Evolutionary conservation across 2,113 vertebrate species (phyloP), one percentile per base, ranked within the genome.

Genomic region (Psettodes erumei): DNA sequence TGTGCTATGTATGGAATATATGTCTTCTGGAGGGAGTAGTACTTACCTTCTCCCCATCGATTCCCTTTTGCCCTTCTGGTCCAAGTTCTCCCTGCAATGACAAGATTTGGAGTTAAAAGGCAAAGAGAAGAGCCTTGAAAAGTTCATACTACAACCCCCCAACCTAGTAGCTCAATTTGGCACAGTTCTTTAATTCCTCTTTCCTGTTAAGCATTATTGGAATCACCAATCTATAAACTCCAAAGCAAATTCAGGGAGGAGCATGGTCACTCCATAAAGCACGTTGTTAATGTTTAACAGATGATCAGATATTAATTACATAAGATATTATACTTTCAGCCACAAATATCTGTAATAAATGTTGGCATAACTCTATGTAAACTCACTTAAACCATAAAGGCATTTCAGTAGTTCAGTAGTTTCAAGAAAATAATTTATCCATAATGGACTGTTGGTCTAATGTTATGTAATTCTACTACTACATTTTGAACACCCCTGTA

Each of bases 1-100:
- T 90, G 85, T 86, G 88, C 80, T 75, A 88, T 90, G 85, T 90
- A 91, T 90, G 86, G 83, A 89, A 86, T 88, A 88, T 89, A 83
- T 89, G 86, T 88, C 86, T 77, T 54, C 83, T 81, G 88, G 79
- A 88, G 80, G 87, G 84, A 83, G 84, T 60, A 74, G 79, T 87
- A 83, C 92, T 88, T 91, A 95, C 93, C 90, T 91, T 94, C 79
- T 89, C 85, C 59, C 91, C 92, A 88, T 90, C 77, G 71, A 90
- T 87, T 77, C 89, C 91, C 69, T 84, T 86, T 75, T 82, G 77
- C 79, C 93, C 92, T 70, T 83, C 86, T 86, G 85, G 83, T 75
- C 91, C 91, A 65, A 90, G 81, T 81, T 93, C 90, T 67, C 93
- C 93, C 92, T 93, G 83, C 62, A 83, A 85, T 83, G 77, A 90